Base-by-base conservation (phyloP, 2,797 vertebrate genomes). In the Clamator glandarius region DNA sequence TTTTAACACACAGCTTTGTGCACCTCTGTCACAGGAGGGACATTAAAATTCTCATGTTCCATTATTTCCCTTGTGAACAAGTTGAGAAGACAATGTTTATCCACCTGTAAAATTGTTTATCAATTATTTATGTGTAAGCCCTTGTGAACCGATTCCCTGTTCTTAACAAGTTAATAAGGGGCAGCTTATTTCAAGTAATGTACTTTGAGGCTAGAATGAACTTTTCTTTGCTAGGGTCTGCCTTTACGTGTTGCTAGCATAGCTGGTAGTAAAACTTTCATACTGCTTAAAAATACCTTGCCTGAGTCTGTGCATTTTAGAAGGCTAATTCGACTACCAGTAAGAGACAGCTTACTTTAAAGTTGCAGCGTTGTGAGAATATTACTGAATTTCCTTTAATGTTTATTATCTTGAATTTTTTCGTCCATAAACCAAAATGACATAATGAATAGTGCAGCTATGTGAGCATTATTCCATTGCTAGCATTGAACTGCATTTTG, bases 151-250 rank as follows among this genome's bases (percentile, higher is more conserved):
- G 35, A 85, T 55, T 64, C 48, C 31, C 21, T 25, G 36, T 62
- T 87, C 72, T 93, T 96, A 89, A 91, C 87, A 92, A 95, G 51
- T 92, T 92, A 82, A 88, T 89, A 90, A 89, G 57, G 59, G 61
- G 39, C 44, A 68, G 86, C 54, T 86, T 89, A 87, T 93, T 95
- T 96, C 75, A 80, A 74, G 83, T 69, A 72, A 89, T 18, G 52
- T 41, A 70, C 64, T 81, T 78, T 54, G 33, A 21, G 62, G 42
- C 46, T 96, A 35, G 58, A 72, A 79, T 24, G 12, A 51, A 21
- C 84, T 57, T 57, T 50, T 82, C 44, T 83, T 92, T 55, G n/a
- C 68, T 42, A 42, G 15, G 16, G 10, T 54, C 55, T 86, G 84
- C 73, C 86, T 94, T 92, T 85, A 26, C 21, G 11, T 67, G 66